phyloP scores from a whole-genome alignment of 2,888 invertebrate genomes.

The Barypeithes pellucidus region DNA sequence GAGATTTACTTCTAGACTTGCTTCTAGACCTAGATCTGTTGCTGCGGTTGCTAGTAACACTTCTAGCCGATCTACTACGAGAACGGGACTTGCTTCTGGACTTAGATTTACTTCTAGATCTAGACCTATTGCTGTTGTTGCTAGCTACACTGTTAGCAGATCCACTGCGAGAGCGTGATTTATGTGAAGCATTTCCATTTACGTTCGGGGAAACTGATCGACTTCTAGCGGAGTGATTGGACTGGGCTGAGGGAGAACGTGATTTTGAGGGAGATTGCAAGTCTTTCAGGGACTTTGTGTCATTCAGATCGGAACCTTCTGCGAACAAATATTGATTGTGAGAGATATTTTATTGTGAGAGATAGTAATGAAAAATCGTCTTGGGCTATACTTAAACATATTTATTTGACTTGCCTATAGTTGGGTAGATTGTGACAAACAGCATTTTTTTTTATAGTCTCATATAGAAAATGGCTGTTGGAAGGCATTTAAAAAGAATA shows the following conservation, averaged over 20 bases:
- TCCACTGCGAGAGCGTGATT: slow-evolving; percentile 45
- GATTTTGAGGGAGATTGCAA: slow-evolving; percentile 19
- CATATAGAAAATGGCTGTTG: no score
- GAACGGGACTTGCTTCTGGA: slow-evolving; percentile 60
- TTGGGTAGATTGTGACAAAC: no score
- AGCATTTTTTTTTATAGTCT: no score
- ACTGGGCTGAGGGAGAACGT: slow-evolving; percentile 44
- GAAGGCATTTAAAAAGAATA: no score
- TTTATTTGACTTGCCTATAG: no score
- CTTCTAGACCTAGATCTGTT: slow-evolving; percentile 59
- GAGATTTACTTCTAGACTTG: slow-evolving; percentile 58
- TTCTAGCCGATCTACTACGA: slow-evolving; percentile 54
- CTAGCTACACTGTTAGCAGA: slow-evolving; percentile 55
- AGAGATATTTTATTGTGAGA: neutral
- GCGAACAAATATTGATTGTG: slow-evolving; percentile 5
- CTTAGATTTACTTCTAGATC: slow-evolving; percentile 59
- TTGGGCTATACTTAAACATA: no score
- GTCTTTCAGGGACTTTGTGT: slow-evolving; percentile 26
- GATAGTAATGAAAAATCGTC: neutral
- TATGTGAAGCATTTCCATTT: slow-evolving; percentile 31
- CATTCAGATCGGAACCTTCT: slow-evolving; percentile 39
- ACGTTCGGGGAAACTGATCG: slow-evolving; percentile 30
- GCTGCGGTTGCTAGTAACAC: slow-evolving; percentile 56
- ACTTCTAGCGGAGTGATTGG: slow-evolving; percentile 29
- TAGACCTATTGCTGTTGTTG: slow-evolving; percentile 54